Evolutionary conservation across 2,113 vertebrate species (phyloP).

Genomic region (Rhynchopsitta pachyrhyncha): DNA sequence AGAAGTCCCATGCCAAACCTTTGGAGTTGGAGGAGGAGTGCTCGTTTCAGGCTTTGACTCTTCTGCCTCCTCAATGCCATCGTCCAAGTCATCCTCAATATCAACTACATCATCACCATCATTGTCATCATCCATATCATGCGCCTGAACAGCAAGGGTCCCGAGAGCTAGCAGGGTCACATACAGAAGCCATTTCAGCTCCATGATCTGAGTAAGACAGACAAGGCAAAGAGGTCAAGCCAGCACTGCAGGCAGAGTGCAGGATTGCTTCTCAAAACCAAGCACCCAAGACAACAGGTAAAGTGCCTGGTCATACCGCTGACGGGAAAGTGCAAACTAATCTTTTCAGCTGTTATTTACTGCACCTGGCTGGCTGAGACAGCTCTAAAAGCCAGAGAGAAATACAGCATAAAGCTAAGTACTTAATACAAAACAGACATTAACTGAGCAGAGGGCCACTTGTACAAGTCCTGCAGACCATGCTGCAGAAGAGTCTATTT

Average conservation of each 20-base stretch:
- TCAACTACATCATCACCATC: slow-evolving; percentile 80
- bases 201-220: slow-evolving; percentile 82
- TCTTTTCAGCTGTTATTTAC: background rate
- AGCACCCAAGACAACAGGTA: background rate
- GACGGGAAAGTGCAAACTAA: background rate
- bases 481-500: background rate
- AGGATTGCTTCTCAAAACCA: background rate
- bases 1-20: slow-evolving; percentile 74
- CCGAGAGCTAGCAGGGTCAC: slow-evolving; percentile 80
- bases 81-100: slow-evolving; percentile 85
- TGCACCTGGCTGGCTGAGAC: background rate
- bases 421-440: background rate
- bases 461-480: background rate
- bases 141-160: slow-evolving; percentile 62
- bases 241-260: background rate
- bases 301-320: background rate
- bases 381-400: background rate
- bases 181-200: slow-evolving; percentile 81
- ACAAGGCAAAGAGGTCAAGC: background rate
- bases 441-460: background rate
- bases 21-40: slow-evolving; percentile 78
- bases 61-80: slow-evolving; percentile 76
- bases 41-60: slow-evolving; percentile 74
- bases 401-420: background rate
- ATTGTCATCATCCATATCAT: slow-evolving; percentile 77